phyloP scores from a whole-genome alignment of 2,888 invertebrate species.

The Meghimatium bilineatum region DNA sequence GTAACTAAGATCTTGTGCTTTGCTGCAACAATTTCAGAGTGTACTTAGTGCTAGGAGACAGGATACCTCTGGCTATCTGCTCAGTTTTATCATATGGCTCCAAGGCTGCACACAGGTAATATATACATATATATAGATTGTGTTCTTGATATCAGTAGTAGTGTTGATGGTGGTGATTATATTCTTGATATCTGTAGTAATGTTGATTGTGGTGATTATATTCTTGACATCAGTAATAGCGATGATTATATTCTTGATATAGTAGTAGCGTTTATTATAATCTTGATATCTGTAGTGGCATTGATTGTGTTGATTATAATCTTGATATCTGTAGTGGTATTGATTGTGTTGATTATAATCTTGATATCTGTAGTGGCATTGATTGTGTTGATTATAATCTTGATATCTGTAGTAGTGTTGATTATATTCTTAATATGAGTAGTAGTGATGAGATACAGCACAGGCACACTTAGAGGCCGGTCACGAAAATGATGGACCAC shows the following conservation, averaged over 20 bases:
- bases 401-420: background rate
- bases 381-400: background rate
- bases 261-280: background rate
- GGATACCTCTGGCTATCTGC: constrained; percentile 89
- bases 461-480: too few relatives aligned
- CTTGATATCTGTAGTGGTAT: background rate
- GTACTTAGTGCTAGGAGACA: constrained; percentile 85
- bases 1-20: background rate
- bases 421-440: too few relatives aligned
- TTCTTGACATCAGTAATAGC: background rate
- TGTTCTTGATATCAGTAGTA: too few relatives aligned
- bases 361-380: background rate
- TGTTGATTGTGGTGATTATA: background rate
- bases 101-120: constrained; percentile 45
- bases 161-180: too few relatives aligned
- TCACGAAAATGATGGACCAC: too few relatives aligned
- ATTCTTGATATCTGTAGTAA: background rate
- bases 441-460: too few relatives aligned
- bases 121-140: background rate
- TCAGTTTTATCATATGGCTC: constrained; percentile 89
- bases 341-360: background rate
- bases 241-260: background rate
- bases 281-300: too few relatives aligned
- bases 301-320: too few relatives aligned
- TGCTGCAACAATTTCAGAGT: constrained; percentile 80